Percentiles rank a stretch among this genome's conserved stretches.
Evolutionary conservation across 2,113 vertebrate species (phyloP).

Genomic region (Hyperoodon ampullatus): DNA sequence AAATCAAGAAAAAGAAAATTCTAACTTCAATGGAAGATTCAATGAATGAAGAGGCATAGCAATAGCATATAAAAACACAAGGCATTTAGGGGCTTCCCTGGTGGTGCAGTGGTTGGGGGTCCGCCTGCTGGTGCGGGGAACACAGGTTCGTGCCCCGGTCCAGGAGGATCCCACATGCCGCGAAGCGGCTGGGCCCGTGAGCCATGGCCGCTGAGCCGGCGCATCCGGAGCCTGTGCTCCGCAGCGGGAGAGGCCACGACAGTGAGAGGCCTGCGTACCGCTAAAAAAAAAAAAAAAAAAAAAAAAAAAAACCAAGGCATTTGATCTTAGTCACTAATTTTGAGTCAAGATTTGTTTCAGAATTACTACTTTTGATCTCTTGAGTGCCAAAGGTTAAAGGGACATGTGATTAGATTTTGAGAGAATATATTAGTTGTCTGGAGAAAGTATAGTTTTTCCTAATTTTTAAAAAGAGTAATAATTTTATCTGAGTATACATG

Average conservation of each 20-base stretch:
- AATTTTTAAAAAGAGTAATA: neutral
- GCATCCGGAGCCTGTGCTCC: too few species aligned
- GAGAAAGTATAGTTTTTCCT: neutral
- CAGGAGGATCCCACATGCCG: too few species aligned
- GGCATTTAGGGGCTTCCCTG: too few species aligned
- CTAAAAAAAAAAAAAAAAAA: too few species aligned
- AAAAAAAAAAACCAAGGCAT: neutral
- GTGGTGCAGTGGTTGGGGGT: too few species aligned
- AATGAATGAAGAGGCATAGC: neutral
- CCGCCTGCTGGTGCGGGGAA: too few species aligned
- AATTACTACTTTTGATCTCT: neutral
- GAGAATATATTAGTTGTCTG: neutral
- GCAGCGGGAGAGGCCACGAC: too few species aligned
- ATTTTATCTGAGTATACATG: neutral
- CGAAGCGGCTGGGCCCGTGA: too few species aligned
- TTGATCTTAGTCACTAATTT: neutral
- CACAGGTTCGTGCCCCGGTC: too few species aligned
- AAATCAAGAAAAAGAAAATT: neutral
- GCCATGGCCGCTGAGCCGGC: too few species aligned
- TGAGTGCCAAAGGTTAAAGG: neutral
- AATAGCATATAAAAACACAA: neutral
- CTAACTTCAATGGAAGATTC: neutral
- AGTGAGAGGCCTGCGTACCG: too few species aligned
- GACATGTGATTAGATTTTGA: neutral
- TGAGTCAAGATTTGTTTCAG: neutral